Conservation (phyloP, 35 echinoderm and acorn worm species). For the Chiridota heheva region DNA sequence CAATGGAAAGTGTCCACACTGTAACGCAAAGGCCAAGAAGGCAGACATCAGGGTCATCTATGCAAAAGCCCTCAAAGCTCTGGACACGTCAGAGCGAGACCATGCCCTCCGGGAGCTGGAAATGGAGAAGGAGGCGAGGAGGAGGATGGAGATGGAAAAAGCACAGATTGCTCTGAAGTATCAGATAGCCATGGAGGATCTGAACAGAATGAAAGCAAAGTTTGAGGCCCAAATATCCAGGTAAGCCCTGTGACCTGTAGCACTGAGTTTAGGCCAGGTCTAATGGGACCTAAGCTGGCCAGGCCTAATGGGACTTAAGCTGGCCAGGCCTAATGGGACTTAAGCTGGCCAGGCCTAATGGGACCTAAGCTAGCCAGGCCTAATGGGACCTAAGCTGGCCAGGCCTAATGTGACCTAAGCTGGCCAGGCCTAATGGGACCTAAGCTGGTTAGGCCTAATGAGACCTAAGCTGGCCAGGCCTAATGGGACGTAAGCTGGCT, state of each 20-base stretch:
- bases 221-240: constrained; percentile 47
- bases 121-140: constrained; percentile 77
- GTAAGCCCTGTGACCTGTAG: neutral
- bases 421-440: no score
- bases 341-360: no score
- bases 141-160: constrained; percentile 80
- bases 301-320: no score
- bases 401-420: no score
- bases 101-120: constrained; percentile 75
- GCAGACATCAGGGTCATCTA: constrained; percentile 85
- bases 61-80: constrained; percentile 72
- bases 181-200: constrained; percentile 84
- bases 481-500: no score
- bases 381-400: no score
- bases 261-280: no score
- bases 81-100: constrained; percentile 89
- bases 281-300: no score
- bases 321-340: no score
- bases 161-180: constrained; percentile 73
- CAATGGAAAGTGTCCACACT: constrained; percentile 91
- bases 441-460: no score
- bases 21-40: constrained; percentile 95
- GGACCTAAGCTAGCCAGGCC: no score
- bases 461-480: no score
- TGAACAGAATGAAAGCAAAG: constrained; percentile 74